Percentiles rank a stretch among this genome's conserved stretches.
phyloP scores from a whole-genome alignment of 2,113 vertebrate species.

The Lampris incognitus region DNA sequence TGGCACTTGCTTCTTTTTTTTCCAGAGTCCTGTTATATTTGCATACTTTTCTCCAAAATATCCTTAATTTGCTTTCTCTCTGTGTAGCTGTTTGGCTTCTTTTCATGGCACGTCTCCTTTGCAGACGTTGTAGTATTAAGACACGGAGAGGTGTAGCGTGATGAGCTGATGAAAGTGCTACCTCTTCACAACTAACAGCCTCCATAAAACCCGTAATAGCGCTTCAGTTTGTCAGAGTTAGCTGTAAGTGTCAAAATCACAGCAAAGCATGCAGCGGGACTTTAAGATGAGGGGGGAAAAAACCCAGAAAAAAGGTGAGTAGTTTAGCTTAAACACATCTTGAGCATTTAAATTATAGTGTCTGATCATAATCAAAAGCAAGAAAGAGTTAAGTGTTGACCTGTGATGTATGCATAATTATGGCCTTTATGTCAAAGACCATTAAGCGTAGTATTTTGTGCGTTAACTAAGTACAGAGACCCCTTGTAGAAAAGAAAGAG shows the following conservation, averaged over 20 bases:
- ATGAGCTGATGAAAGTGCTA: not conserved
- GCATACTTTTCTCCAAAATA: not conserved
- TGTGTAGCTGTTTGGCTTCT: not conserved
- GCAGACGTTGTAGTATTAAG: not conserved
- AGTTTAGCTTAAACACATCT: not conserved
- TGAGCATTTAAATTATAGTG: not conserved
- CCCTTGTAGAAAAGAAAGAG: too few species aligned
- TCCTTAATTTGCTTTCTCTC: not conserved
- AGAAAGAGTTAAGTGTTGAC: not conserved
- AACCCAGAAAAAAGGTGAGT: not conserved
- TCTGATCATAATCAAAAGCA: conserved; percentile 4
- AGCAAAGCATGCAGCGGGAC: not conserved
- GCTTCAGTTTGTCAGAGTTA: not conserved
- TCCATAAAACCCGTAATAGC: not conserved
- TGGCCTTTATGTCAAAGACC: not conserved
- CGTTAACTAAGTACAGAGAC: not conserved
- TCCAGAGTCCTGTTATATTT: conserved; percentile 4
- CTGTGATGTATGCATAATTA: not conserved
- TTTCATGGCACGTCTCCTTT: not conserved
- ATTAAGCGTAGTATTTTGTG: not conserved
- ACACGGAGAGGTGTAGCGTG: not conserved
- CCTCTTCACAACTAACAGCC: not conserved
- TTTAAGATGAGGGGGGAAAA: not conserved
- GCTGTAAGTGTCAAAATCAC: not conserved
- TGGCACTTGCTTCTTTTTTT: conserved; percentile 42